Evolutionary conservation across 2,888 invertebrate genomes (phyloP).

Genomic region (Rhabditoides inermis): DNA sequence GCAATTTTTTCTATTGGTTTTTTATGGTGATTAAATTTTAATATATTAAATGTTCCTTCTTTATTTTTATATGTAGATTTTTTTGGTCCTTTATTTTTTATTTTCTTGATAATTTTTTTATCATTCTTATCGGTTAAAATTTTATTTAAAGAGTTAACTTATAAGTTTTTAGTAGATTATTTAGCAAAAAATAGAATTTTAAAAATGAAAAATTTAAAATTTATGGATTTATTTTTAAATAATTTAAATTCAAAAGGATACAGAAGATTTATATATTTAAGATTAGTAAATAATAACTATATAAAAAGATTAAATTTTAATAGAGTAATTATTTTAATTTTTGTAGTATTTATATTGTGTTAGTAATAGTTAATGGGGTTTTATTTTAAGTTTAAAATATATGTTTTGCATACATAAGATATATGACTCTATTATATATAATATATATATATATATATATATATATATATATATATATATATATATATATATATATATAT

Average conservation of each 20-base stretch:
- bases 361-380: conserved; percentile 27
- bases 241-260: conserved; percentile 21
- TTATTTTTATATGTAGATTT: conserved; percentile 33
- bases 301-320: conserved; percentile 23
- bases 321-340: conserved; percentile 17
- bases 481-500: no score
- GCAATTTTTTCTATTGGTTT: conserved; percentile 26
- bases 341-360: conserved; percentile 21
- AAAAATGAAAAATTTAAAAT: conserved; percentile 29
- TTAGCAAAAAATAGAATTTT: conserved; percentile 26
- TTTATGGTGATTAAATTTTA: conserved; percentile 31
- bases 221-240: conserved; percentile 28
- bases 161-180: conserved; percentile 35
- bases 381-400: conserved; percentile 29
- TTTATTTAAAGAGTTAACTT: conserved; percentile 22
- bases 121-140: conserved; percentile 24
- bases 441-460: neutral
- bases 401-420: conserved; percentile 34
- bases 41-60: conserved; percentile 28
- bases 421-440: conserved; percentile 14
- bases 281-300: conserved; percentile 17
- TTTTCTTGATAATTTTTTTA: conserved; percentile 22
- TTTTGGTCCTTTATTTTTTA: conserved; percentile 53
- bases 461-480: neutral
- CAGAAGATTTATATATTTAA: conserved; percentile 7